Evolutionary conservation across 1,140 invertebrate genomes (phyloP).

Genomic region (Drosophila quadrilineata): DNA sequence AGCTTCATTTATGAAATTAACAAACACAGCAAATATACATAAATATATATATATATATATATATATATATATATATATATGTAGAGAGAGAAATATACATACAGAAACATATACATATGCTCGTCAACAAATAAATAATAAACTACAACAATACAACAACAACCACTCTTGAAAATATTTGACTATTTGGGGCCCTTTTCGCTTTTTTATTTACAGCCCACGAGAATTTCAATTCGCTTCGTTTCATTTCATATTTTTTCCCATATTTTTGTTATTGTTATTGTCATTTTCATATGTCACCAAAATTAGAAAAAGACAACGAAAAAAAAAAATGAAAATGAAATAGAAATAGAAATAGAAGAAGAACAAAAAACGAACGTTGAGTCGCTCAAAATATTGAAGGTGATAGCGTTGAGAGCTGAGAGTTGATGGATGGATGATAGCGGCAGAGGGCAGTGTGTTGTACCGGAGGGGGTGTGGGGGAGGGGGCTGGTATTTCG

Average conservation of each 20-base stretch:
- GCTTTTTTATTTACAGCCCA: constrained; percentile 37
- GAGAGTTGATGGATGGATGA: constrained; percentile 17
- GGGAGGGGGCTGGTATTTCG: constrained; percentile 34
- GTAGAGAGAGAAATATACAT: too few relatives aligned
- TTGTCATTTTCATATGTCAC: constrained; percentile 54
- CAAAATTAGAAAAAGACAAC: constrained; percentile 57
- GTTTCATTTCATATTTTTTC: too few relatives aligned
- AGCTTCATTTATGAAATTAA: constrained; percentile 75
- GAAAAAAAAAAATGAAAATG: constrained; percentile 24
- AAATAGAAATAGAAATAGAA: constrained; percentile 25
- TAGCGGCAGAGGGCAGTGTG: neutral
- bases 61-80: too few relatives aligned
- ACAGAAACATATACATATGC: constrained; percentile 44
- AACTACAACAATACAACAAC: constrained; percentile 25
- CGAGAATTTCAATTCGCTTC: constrained; percentile 39
- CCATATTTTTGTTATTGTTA: too few relatives aligned
- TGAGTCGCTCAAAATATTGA: constrained; percentile 35
- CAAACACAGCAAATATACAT: constrained; percentile 38
- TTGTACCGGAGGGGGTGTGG: neutral
- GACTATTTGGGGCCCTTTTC: constrained; percentile 44
- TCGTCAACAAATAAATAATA: constrained; percentile 55
- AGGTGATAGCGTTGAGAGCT: constrained; percentile 41
- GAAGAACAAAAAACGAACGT: constrained; percentile 31
- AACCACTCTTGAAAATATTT: constrained; percentile 8
- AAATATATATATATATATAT: too few relatives aligned